Evolutionary conservation across 2,113 vertebrate species (phyloP), one percentile per base, ranked within the genome.

Genomic region (Gambusia affinis): DNA sequence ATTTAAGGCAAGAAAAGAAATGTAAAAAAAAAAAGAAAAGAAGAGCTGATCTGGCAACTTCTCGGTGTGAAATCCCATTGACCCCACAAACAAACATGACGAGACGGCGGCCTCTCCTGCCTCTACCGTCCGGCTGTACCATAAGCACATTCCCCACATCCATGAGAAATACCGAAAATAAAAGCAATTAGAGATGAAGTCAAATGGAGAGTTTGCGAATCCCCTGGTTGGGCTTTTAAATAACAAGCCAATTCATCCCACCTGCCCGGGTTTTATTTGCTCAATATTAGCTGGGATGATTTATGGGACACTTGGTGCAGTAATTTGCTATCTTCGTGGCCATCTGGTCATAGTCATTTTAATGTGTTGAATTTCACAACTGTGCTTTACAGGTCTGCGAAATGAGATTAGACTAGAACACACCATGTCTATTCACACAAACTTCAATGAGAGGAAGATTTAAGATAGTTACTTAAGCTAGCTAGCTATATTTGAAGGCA

Each of bases 361-460:
- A 75, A 64, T 72, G 44, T 92, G 93, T 91, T 89, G 92, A 94
- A 95, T 95, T 93, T 94, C 87, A 88, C 93, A 88, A 73, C 70
- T 85, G 68, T 86, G 87, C 85, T 91, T 85, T 72, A 90, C 77
- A 79, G 67, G 67, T 70, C 82, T 80, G 67, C 84, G 89, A 82
- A 80, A 92, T 90, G 85, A 89, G 83, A 92, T 85, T 70, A 37
- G 77, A 84, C 87, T 76, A 81, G 78, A 83, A 78, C 79, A 79
- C 75, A 83, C 64, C 84, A 67, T 72, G 35, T 74, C 67, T 76
- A 75, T 79, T 77, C 75, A 83, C 51, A 72, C 61, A 69, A 63
- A 78, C 76, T 75, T 73, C 57, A 74, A 44, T 77, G 61, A 86
- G 68, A 64, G 81, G 77, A 83, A 86, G 84, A 69, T 51, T 42